Conservation (phyloP, 2,888 invertebrate genomes). For the Lasioglossum oenotherae region DNA sequence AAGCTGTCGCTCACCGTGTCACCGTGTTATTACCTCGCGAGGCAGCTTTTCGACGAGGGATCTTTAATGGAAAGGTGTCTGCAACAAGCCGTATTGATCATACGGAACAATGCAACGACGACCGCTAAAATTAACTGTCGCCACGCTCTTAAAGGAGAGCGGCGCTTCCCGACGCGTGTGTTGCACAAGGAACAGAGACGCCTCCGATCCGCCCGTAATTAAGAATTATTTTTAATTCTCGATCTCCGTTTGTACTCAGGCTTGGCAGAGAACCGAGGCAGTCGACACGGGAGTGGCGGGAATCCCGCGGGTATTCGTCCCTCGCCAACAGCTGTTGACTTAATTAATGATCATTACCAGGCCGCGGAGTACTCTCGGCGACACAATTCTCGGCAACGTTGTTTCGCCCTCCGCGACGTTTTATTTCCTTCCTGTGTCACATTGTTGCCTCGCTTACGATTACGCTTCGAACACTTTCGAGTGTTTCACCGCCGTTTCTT, state of each 20-base stretch:
- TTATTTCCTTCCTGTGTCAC: not conserved
- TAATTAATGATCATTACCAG: conserved; percentile 56
- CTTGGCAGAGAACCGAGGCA: not conserved
- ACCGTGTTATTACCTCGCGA: conserved; percentile 6
- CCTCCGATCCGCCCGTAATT: not conserved
- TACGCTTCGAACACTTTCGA: not conserved
- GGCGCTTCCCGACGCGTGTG: not conserved
- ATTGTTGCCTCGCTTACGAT: not conserved
- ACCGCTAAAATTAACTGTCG: conserved; percentile 68
- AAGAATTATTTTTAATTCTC: conserved; percentile 46
- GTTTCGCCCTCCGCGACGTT: not conserved
- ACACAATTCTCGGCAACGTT: conserved; percentile 28
- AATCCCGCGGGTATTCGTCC: conserved; percentile 32
- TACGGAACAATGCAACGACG: conserved; percentile 53
- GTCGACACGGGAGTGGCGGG: conserved; percentile 4
- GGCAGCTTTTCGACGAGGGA: conserved; percentile 39
- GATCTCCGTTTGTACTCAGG: not conserved
- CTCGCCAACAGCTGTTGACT: conserved; percentile 52
- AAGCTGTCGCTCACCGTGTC: not conserved
- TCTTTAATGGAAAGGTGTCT: conserved; percentile 50
- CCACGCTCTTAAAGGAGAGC: conserved; percentile 54
- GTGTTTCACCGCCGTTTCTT: not conserved
- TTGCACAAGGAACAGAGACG: not conserved
- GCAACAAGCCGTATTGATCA: conserved; percentile 60
- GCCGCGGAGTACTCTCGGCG: conserved; percentile 10